phyloP scores from a whole-genome alignment of 2,113 vertebrate genomes.

The Oreochromis spilurus region DNA sequence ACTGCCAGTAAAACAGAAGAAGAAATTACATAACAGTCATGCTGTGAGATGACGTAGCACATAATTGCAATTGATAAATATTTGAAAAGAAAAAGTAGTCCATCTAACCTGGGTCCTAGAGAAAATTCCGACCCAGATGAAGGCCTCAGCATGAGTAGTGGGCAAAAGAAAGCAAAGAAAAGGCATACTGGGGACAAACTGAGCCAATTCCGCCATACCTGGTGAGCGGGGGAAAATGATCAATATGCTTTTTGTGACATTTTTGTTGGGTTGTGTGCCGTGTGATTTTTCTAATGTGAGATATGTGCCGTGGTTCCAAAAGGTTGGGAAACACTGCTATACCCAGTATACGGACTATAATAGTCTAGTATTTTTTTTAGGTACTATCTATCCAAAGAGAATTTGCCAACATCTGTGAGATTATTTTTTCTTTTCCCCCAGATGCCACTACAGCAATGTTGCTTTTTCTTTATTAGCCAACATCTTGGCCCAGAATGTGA shows the following conservation, averaged over 20 bases:
- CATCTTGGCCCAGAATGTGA: constrained; percentile 73
- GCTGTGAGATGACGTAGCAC: neutral
- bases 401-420: neutral
- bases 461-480: constrained; percentile 89
- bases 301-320: neutral
- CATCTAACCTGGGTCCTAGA: neutral
- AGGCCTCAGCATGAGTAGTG: neutral
- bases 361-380: neutral
- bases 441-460: constrained; percentile 92
- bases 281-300: neutral
- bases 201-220: neutral
- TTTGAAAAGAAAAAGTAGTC: neutral
- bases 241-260: neutral
- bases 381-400: neutral
- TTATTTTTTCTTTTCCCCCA: constrained; percentile 35
- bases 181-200: neutral
- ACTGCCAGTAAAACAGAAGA: neutral
- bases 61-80: neutral
- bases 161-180: neutral
- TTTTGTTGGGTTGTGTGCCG: neutral
- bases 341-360: neutral
- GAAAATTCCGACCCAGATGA: neutral
- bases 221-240: neutral
- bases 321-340: neutral
- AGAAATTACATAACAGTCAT: neutral